Evolutionary conservation across 2,113 vertebrate species (phyloP).

Genomic region (Rhinogobius similis): DNA sequence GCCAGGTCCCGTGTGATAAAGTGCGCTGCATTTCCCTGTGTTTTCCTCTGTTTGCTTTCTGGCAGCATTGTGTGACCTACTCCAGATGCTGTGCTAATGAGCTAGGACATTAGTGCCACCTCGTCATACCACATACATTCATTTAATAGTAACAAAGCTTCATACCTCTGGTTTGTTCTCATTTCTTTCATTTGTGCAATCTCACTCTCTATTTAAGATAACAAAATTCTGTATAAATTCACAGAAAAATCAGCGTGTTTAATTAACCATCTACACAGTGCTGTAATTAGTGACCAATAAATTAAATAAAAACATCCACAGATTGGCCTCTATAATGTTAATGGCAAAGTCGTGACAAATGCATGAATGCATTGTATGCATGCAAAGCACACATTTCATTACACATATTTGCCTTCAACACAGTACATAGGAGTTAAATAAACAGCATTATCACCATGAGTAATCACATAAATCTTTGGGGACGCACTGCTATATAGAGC

Average conservation of each 20-base stretch:
- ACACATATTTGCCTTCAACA: constrained; percentile 13
- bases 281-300: constrained; percentile 11
- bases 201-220: not conserved
- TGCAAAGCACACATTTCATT: constrained; percentile 12
- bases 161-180: not conserved
- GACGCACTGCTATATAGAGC: not conserved
- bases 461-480: constrained; percentile 1
- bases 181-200: not conserved
- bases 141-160: constrained; percentile 30
- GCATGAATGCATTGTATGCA: constrained; percentile 13
- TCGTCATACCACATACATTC: constrained; percentile 36
- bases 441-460: not conserved
- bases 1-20: constrained; percentile 27
- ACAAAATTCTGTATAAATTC: not conserved
- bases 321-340: constrained; percentile 14
- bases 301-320: constrained; percentile 18
- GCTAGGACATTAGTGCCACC: constrained; percentile 46
- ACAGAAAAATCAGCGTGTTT: constrained; percentile 8
- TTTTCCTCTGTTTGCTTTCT: constrained; percentile 39
- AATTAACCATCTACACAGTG: constrained; percentile 16
- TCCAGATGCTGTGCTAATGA: constrained; percentile 67
- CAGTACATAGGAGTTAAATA: not conserved
- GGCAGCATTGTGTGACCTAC: constrained; percentile 50
- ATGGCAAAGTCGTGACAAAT: constrained; percentile 13
- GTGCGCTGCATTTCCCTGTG: constrained; percentile 30